Conservation (phyloP, 2,888 invertebrate genomes). For the Caenorhabditis zanzibari region DNA sequence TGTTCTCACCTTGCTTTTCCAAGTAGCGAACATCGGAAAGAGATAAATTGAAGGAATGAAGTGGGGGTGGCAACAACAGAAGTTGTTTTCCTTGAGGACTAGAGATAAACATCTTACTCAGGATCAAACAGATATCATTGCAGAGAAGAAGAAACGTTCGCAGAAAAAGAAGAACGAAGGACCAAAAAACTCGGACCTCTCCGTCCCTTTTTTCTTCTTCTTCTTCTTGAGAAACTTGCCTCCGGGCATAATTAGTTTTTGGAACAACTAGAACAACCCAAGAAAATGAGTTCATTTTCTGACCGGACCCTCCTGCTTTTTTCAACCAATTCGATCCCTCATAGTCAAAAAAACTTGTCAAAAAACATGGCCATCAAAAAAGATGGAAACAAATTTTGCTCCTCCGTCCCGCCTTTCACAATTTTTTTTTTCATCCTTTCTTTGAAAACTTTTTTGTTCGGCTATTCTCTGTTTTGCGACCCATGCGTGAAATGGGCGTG, state of each 20-base stretch:
- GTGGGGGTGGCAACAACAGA: slow-evolving; percentile 39
- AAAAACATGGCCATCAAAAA: slow-evolving; percentile 60
- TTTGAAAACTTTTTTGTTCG: slow-evolving; percentile 50
- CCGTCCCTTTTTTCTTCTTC: neutral
- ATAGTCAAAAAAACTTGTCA: slow-evolving; percentile 43
- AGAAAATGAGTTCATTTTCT: neutral
- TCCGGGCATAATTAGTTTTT: slow-evolving; percentile 38
- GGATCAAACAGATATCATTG: slow-evolving; percentile 51
- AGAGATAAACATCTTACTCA: slow-evolving; percentile 51
- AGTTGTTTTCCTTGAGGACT: slow-evolving; percentile 60
- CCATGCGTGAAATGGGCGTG: slow-evolving; percentile 70
- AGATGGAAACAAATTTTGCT: slow-evolving; percentile 62
- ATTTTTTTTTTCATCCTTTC: slow-evolving; percentile 44
- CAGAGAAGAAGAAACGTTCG: slow-evolving; percentile 30
- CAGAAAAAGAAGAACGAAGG: slow-evolving; percentile 10
- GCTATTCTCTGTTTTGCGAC: slow-evolving; percentile 64
- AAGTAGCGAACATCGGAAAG: slow-evolving; percentile 35
- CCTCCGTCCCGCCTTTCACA: slow-evolving; percentile 46
- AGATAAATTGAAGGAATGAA: slow-evolving; percentile 46
- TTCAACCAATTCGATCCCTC: slow-evolving; percentile 42
- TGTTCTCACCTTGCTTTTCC: slow-evolving; percentile 40
- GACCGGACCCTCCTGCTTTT: slow-evolving; percentile 30
- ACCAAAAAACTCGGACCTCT: neutral
- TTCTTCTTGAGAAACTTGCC: slow-evolving; percentile 11
- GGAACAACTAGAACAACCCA: slow-evolving; percentile 2